Evolutionary conservation across 2,113 vertebrate genomes (phyloP).

Genomic region (Erythrolamprus reginae): DNA sequence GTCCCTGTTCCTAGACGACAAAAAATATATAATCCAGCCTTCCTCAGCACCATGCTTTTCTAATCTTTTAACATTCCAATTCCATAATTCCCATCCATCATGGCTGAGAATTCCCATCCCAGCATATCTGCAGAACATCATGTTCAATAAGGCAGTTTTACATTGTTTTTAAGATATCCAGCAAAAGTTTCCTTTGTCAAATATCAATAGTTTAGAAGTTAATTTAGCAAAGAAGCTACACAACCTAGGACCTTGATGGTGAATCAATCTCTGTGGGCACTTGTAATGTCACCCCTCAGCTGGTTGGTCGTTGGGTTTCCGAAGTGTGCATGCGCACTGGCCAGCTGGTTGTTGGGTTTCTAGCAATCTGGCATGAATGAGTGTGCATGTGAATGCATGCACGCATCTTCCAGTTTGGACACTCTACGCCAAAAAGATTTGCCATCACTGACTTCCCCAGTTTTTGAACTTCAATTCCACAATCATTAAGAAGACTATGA

Average conservation of each 20-base stretch:
- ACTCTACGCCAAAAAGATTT: no score
- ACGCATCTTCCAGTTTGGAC: no score
- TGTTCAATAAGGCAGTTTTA: background rate
- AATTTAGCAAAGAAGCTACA: background rate
- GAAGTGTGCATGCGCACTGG: no score
- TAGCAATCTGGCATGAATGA: no score
- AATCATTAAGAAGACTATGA: background rate
- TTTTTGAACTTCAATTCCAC: background rate
- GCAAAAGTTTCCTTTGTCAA: background rate
- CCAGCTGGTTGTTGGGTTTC: no score
- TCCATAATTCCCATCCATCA: background rate
- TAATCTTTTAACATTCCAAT: background rate
- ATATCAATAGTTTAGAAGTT: background rate
- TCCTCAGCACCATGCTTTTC: background rate
- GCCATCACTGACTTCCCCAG: background rate
- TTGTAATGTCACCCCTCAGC: no score
- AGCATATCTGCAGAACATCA: background rate
- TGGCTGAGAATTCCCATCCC: background rate
- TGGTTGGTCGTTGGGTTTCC: no score
- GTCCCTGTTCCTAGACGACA: background rate
- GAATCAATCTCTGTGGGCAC: no score
- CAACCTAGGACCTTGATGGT: no score
- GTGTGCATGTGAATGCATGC: no score
- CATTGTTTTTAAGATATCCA: background rate
- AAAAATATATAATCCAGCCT: background rate